Base-by-base conservation (phyloP, 2,797 vertebrate genomes). In the Mus minutoides region DNA sequence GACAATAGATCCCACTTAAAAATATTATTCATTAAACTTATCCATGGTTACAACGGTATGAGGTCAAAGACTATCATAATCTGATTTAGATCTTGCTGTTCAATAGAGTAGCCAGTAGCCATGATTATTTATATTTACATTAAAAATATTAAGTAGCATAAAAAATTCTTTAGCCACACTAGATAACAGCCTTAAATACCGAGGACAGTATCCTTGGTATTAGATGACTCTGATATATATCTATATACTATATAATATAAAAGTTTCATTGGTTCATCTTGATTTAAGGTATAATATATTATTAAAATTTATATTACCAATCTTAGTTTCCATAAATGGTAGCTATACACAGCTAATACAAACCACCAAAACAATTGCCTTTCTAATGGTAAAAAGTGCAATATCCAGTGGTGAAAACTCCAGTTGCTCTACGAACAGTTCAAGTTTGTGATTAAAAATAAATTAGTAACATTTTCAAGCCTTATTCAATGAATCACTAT, bases 11-110 rank as follows among this genome's bases (percentile, higher is more conserved):
- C 40, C 52, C 69, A 82, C 54, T 88, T 88, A 69, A 69, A 93
- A 52, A 34, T 83, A 96, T n/a, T 43, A 96, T 40, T 88, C 96
- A 91, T 75, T 60, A 94, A 86, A 40, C 24, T 76, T 88, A 91
- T 60, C 43, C 86, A 80, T 46, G 29, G 43, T 88, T 26, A 82
- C 37, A 78, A 34, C 60, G 58, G 9, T 60, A 43, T 54, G 24
- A 96, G 6, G 71, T 89, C 40, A 86, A 94, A 87, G 40, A 40
- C 34, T 54, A 75, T 83, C 60, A 90, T 86, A 90, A 46, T 58
- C 6, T 86, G 52, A 73, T 83, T 95, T 89, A 83, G 52, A 90
- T 4, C 2, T 73, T 76, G 58, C 13, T 85, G 40, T 95, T 17
- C 40, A 88, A 80, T 87, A 88, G 2, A 10, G 21, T 60, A 82